Evolutionary conservation across 2,888 invertebrate genomes (phyloP).

Genomic region (Drosophila lutescens): DNA sequence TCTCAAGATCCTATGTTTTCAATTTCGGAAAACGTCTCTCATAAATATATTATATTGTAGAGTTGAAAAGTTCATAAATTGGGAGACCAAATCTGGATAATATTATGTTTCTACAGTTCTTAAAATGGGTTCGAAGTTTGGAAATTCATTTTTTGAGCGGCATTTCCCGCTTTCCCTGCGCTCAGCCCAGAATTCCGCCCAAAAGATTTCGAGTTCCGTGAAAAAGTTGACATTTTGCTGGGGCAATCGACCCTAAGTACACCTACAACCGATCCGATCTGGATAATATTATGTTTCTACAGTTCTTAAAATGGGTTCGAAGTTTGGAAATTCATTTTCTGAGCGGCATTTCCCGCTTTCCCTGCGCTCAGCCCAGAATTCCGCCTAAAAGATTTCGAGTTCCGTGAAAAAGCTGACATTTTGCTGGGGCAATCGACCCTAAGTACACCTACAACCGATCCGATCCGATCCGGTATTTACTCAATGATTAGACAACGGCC

Average conservation of each 20-base stretch:
- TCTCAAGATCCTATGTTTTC: too few species aligned
- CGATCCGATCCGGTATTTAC: slow-evolving; percentile 47
- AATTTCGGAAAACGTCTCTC: too few species aligned
- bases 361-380: slow-evolving; percentile 11
- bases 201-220: slow-evolving; percentile 45
- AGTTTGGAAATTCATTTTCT: background rate
- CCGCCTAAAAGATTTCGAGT: slow-evolving; percentile 24
- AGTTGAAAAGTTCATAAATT: too few species aligned
- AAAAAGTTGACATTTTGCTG: slow-evolving; percentile 52
- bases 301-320: background rate
- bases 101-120: background rate
- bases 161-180: background rate
- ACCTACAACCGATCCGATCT: slow-evolving; percentile 53
- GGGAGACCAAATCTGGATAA: too few species aligned
- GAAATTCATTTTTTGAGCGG: background rate
- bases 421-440: slow-evolving; percentile 12
- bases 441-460: slow-evolving; percentile 60
- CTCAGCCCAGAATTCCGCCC: slow-evolving; percentile 23
- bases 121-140: background rate
- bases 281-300: background rate
- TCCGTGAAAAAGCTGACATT: slow-evolving; percentile 61
- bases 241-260: slow-evolving; percentile 38
- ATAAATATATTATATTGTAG: too few species aligned
- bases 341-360: background rate
- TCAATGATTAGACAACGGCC: slow-evolving; percentile 72